Percentiles rank a stretch among this genome's conserved stretches.
These are phyloP conservation scores for Anoplophora glabripennis DNA, from an alignment of 1,140 invertebrate species.

Conservation along the genomic window DNA sequence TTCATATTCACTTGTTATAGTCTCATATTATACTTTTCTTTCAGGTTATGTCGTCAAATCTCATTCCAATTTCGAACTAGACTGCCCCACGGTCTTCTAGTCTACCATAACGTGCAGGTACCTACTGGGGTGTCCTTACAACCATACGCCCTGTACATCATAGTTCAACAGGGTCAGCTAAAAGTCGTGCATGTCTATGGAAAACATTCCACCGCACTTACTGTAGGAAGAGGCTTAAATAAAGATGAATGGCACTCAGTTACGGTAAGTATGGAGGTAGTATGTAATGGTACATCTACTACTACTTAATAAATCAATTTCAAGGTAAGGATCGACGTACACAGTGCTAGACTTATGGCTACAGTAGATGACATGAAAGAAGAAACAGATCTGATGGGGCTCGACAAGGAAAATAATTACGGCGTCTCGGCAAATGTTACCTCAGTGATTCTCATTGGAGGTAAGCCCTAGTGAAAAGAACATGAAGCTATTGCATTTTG, in stretches of 20 bases:
- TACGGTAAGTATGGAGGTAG: conserved; percentile 52
- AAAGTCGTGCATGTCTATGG: conserved; percentile 89
- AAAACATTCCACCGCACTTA: conserved; percentile 77
- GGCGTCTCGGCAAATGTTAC: conserved; percentile 77
- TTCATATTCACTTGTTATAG: background rate
- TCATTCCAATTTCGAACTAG: conserved; percentile 84
- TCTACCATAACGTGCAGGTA: conserved; percentile 87
- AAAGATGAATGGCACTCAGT: conserved; percentile 87
- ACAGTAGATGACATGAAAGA: conserved; percentile 77
- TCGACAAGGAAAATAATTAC: conserved; percentile 78
- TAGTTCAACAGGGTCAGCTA: conserved; percentile 83
- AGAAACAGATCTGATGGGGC: conserved; percentile 74
- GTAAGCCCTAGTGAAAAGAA: conserved; percentile 50
- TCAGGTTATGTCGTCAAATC: conserved; percentile 79
- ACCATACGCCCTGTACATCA: conserved; percentile 84
- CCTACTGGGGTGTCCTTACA: conserved; percentile 67
- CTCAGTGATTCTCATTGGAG: conserved; percentile 85
- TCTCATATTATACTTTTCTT: conserved; percentile 22
- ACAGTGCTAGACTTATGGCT: conserved; percentile 74
- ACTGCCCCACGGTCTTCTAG: conserved; percentile 78
- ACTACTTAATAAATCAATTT: conserved; percentile 4
- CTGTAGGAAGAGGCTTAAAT: conserved; percentile 84
- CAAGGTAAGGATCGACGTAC: conserved; percentile 77
- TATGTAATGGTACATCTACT: background rate
- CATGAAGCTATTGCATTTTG: background rate